phyloP scores from a whole-genome alignment of 2,797 vertebrate species.

The Knipowitschia caucasica region DNA sequence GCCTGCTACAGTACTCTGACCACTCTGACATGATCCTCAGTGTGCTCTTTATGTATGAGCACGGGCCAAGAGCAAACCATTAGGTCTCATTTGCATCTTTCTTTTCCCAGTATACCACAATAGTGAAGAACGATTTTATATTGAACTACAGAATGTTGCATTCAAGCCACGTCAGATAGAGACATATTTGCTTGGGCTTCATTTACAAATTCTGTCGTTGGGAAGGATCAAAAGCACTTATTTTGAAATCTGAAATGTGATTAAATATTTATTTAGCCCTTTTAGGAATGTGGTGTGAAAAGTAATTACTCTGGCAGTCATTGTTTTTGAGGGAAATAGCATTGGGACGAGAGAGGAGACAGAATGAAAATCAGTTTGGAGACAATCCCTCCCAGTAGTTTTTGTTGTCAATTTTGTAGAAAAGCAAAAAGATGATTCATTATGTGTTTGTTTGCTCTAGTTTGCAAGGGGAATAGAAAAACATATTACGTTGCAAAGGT shows the following conservation, averaged over 20 bases:
- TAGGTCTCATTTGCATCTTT: conserved; percentile 39
- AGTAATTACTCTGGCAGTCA: conserved; percentile 49
- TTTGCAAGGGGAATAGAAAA: too few relatives aligned
- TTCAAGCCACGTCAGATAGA: neutral
- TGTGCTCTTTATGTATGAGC: conserved; percentile 44
- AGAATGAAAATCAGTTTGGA: conserved; percentile 40
- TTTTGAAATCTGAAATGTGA: too few relatives aligned
- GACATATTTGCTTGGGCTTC: neutral
- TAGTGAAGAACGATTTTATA: too few relatives aligned
- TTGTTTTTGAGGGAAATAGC: conserved; percentile 33
- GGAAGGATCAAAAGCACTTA: too few relatives aligned
- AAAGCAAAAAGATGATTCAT: conserved; percentile 15
- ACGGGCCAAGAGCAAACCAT: conserved; percentile 22
- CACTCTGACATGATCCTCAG: conserved; percentile 50
- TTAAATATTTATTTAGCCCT: too few relatives aligned
- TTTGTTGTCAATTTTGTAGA: conserved; percentile 19
- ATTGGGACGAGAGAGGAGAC: conserved; percentile 13
- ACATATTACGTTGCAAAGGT: too few relatives aligned
- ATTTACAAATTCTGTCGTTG: conserved; percentile 1
- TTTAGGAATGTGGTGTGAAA: conserved; percentile 45
- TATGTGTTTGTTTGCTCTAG: too few relatives aligned
- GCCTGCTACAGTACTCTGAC: conserved; percentile 23
- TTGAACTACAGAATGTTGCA: too few relatives aligned
- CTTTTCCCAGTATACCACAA: conserved; percentile 16
- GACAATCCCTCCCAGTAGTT: conserved; percentile 32